Evolutionary conservation across 2,888 invertebrate species (phyloP).

Genomic region (Nomada fucata): DNA sequence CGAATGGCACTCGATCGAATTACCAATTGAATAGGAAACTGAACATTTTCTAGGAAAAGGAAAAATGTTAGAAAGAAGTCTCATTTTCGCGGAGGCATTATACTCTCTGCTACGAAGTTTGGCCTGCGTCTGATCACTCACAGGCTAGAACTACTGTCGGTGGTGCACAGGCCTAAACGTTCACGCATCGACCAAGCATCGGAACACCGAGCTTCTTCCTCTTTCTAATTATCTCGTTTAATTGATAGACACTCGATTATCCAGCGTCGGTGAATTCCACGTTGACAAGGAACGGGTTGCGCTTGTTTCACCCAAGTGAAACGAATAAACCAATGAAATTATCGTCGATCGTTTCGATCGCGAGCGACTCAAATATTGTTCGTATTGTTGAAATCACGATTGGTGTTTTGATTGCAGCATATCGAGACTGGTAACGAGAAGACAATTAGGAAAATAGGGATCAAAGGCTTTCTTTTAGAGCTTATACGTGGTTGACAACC

Average conservation of each 20-base stretch:
- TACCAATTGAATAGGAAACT: conserved; percentile 14
- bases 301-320: conserved; percentile 1
- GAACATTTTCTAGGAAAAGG: conserved; percentile 12
- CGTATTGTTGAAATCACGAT: conserved; percentile 20
- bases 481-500: conserved; percentile 16
- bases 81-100: conserved; percentile 6
- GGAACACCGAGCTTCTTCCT: conserved; percentile 42
- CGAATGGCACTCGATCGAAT: conserved; percentile 11
- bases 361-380: conserved; percentile 17
- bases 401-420: conserved; percentile 43
- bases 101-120: conserved; percentile 16
- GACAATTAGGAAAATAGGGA: background rate
- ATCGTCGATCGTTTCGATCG: conserved; percentile 21
- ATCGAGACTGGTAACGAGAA: conserved; percentile 8
- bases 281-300: conserved; percentile 3
- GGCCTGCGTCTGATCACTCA: conserved; percentile 39
- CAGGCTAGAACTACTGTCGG: conserved; percentile 43
- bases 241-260: conserved; percentile 35
- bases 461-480: conserved; percentile 25
- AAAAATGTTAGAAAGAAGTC: background rate
- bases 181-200: conserved; percentile 53
- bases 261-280: background rate
- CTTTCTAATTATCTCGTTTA: conserved; percentile 36
- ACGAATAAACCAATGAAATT: conserved; percentile 4
- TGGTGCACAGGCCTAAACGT: conserved; percentile 55